phyloP scores from a whole-genome alignment of 2,888 invertebrate species.

The Ichneumon xanthorius region DNA sequence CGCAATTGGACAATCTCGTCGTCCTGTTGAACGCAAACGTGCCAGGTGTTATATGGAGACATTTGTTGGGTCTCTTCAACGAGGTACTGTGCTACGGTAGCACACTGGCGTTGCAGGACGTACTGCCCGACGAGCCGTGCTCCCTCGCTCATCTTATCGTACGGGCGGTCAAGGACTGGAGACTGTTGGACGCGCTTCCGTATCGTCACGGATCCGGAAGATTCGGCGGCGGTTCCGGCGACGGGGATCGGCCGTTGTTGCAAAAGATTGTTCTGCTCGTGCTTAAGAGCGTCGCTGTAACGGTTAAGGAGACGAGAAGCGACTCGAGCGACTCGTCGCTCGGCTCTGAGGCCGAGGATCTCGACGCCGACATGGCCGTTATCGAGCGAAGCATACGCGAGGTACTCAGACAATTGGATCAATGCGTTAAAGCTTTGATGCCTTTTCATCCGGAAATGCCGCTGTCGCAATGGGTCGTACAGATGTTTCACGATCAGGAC shows the following conservation, averaged over 20 bases:
- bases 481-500: slow-evolving; percentile 95
- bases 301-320: slow-evolving; percentile 95
- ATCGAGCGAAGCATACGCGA: slow-evolving; percentile 94
- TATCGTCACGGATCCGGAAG: slow-evolving; percentile 85
- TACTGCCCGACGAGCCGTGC: slow-evolving; percentile 95
- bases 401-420: slow-evolving; percentile 92
- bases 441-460: slow-evolving; percentile 96
- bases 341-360: slow-evolving; percentile 93
- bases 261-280: slow-evolving; percentile 95
- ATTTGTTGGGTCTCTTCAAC: slow-evolving; percentile 93
- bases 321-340: slow-evolving; percentile 95
- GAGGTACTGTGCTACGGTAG: slow-evolving; percentile 97
- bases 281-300: slow-evolving; percentile 95
- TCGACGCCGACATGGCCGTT: slow-evolving; percentile 95
- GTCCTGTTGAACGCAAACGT: slow-evolving; percentile 89
- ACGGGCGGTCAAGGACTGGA: slow-evolving; percentile 93
- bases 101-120: slow-evolving; percentile 94
- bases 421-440: slow-evolving; percentile 92
- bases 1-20: slow-evolving; percentile 93
- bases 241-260: slow-evolving; percentile 88
- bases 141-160: slow-evolving; percentile 94
- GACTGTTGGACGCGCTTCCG: slow-evolving; percentile 88
- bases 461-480: slow-evolving; percentile 94
- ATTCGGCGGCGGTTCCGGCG: slow-evolving; percentile 85
- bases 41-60: slow-evolving; percentile 94